Conservation (phyloP, 2,888 invertebrate species). For the Gerris lacustris region DNA sequence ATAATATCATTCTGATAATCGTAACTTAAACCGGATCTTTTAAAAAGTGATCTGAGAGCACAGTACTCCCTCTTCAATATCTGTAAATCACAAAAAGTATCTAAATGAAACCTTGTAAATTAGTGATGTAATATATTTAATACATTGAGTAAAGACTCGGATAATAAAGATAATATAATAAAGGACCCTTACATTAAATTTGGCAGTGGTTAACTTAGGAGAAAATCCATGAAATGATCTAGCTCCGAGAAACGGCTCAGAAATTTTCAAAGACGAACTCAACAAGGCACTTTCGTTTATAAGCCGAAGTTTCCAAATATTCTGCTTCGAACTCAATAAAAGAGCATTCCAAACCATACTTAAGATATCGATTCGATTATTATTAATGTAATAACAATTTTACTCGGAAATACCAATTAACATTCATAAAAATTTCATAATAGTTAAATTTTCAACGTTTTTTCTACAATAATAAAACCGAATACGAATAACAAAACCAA, state of each 20-base stretch:
- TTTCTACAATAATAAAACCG: too few relatives aligned
- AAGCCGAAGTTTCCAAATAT: neutral
- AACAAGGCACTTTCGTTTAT: neutral
- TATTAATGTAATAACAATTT: too few relatives aligned
- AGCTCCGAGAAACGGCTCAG: neutral
- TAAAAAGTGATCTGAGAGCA: constrained; percentile 19
- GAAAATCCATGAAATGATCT: neutral
- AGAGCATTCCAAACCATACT: constrained; percentile 1
- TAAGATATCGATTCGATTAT: neutral
- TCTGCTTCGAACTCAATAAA: neutral
- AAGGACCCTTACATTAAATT: neutral
- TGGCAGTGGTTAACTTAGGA: neutral
- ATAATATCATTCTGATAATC: constrained; percentile 19
- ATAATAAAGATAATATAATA: too few relatives aligned
- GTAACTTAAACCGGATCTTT: constrained; percentile 19
- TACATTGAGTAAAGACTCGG: too few relatives aligned
- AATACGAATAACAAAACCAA: too few relatives aligned
- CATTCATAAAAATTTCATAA: too few relatives aligned
- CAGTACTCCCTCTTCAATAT: constrained; percentile 16
- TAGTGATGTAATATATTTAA: neutral
- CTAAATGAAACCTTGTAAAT: neutral
- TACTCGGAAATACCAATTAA: too few relatives aligned
- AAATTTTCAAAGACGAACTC: neutral
- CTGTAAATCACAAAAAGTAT: constrained; percentile 1
- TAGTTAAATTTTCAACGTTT: too few relatives aligned